Base-by-base conservation (phyloP, 2,797 vertebrate genomes). In the Galaxias olidus region DNA sequence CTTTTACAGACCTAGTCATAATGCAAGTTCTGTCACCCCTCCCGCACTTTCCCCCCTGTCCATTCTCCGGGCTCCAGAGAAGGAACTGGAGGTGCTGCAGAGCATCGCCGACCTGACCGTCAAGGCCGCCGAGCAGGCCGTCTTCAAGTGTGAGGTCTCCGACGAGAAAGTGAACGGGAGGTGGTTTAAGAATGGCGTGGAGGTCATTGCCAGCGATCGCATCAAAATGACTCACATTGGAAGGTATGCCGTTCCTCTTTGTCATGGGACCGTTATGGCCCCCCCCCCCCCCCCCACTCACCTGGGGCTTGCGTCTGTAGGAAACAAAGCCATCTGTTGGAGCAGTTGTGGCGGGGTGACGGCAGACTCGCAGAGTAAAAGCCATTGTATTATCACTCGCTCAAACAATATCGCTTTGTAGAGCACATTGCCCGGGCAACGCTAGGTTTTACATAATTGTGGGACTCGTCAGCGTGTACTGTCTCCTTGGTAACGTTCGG, bases 101-200 rank as follows among this genome's bases (percentile, higher is more conserved):
- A 94, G 75, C 80, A 94, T 97, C 0, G 94, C 95, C 0, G 96
- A 97, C 56, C 89, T 98, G 71, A 95, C 95, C 0, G 82, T 96
- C 71, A 95, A 95, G 83, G 91, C 96, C 0, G 17, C 91, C 0
- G 95, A 98, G 0, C 94, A 96, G 86, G 96, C 96, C 0, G 68
- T 95, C 46, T 98, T 98, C 86, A 95, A 93, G 85, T 98, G 96
- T 3, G 96, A 98, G 76, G 95, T 98, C 75, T 98, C 96, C 0
- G 96, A 98, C 4, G 94, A 95, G 40, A 96, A 96, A 49, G 95
- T 97, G 65, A 95, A 91, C 0, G 96, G 96, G 40, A 95, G 94
- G 71, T 98, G 96, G 95, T 94, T 89, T 75, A 96, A 93, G 80
- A 93, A 97, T 0, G 95, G 95, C 0, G 79, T 95, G 0, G 95